Base-by-base conservation (phyloP, 2,113 vertebrate genomes). In the Erythrolamprus reginae region DNA sequence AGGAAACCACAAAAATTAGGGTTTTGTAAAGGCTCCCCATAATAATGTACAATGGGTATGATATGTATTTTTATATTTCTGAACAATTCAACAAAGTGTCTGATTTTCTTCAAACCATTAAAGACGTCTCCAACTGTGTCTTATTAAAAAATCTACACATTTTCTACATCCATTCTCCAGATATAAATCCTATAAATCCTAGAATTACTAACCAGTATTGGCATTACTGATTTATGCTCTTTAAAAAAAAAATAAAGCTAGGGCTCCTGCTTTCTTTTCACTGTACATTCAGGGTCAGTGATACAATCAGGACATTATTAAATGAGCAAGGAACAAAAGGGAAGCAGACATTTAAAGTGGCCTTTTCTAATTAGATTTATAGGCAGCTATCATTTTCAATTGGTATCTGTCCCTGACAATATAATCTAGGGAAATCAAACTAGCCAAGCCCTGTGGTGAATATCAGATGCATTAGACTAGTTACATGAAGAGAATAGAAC, bases 321-420 rank as follows among this genome's bases (percentile, higher is more conserved):
- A 55, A 65, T 15, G 47, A 1, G 0, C 33, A 38, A 84, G 26
- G 89, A 90, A 42, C 0, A 0, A 45, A 87, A 88, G 84, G 90
- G 65, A 87, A 15, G 33, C 2, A 0, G 77, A 56, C 15, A 9
- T 53, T 92, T 83, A 91, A 94, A 83, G 33, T 86, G 70, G n/a
- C 1, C 21, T 7, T 82, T 91, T 90, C 89, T 89, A 9, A 65
- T 77, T 52, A 87, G 52, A 89, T 94, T 56, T 92, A 82, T 24
- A 33, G 70, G 89, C 92, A 87, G 28, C 88, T 86, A 0, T 84
- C 24, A 1, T 9, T 38, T 53, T 91, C 51, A 24, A 0, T 33
- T 86, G 19, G n/a, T 86, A 77, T 92, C 6, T 84, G 42, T 23
- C 86, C 93, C 65, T 55, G 88, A 58, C 86, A 58, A 70, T 0